Base-by-base conservation (phyloP, 2,113 vertebrate species). In the Beaufortia kweichowensis region DNA sequence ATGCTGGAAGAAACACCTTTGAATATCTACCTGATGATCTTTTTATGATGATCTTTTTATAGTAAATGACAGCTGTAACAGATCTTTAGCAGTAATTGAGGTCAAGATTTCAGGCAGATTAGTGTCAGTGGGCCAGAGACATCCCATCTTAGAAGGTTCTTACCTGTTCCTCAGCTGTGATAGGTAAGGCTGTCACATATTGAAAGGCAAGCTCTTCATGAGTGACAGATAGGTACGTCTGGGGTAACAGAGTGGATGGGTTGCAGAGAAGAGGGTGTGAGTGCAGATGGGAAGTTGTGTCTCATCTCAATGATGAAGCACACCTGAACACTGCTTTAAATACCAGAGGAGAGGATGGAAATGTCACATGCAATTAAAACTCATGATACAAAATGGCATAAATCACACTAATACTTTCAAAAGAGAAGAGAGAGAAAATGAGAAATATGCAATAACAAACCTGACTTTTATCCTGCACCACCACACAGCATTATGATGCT, bases 301-400 rank as follows among this genome's bases (percentile, higher is more conserved):
- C 71, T 70, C 50, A 57, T 66, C 60, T 48, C 73, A 84, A 86
- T 93, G 92, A 93, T 92, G 90, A 92, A 90, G 87, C 91, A 91
- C 92, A 92, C 92, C 92, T 92, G 90, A 91, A 91, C 90, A 89
- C 90, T 86, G 84, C 89, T 91, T 92, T 92, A 92, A 93, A 93
- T 92, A 93, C 90, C 92, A 93, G 87, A 90, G 87, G 91, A 88
- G 86, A 70, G 77, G 87, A 89, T 86, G 87, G 89, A 93, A 93
- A 92, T 93, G 92, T 93, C 92, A 93, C 87, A 89, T 89, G 89
- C 91, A 93, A 93, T 93, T 93, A 93, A 92, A 91, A 90, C 90
- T 90, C 89, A 90, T 92, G 90, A 92, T 92, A 91, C 88, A 89
- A 89, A 86, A 87, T 87, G 87, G 90, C 85, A 90, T 87, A 89